Conservation (phyloP, 2,888 invertebrate genomes). For the Flexamia atlantica region DNA sequence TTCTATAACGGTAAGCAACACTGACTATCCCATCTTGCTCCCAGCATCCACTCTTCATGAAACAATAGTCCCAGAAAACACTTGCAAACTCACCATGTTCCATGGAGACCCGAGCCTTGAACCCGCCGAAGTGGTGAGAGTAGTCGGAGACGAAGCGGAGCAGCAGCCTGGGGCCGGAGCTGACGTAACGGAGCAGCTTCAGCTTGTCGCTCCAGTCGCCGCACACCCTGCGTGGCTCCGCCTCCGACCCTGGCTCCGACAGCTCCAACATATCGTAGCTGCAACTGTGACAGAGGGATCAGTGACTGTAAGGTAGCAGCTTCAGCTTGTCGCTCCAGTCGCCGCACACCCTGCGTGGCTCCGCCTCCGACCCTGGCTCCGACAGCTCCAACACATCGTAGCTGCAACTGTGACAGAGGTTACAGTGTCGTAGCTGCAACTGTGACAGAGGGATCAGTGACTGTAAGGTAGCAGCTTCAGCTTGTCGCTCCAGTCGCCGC, state of each 20-base stretch:
- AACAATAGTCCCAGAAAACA: neutral
- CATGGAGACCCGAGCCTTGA: slow-evolving; percentile 84
- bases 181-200: slow-evolving; percentile 84
- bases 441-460: neutral
- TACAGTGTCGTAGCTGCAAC: slow-evolving; percentile 79
- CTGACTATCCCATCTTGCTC: no score
- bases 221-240: slow-evolving; percentile 75
- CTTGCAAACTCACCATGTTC: slow-evolving; percentile 81
- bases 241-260: slow-evolving; percentile 60
- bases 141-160: slow-evolving; percentile 87
- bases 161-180: slow-evolving; percentile 79
- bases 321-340: slow-evolving; percentile 89
- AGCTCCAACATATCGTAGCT: slow-evolving; percentile 81
- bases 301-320: slow-evolving; percentile 78
- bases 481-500: slow-evolving; percentile 88
- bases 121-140: slow-evolving; percentile 86
- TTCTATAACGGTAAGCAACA: no score
- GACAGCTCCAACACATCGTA: slow-evolving; percentile 79
- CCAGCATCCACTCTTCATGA: neutral
- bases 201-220: slow-evolving; percentile 90
- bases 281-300: slow-evolving; percentile 78
- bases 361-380: slow-evolving; percentile 47
- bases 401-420: slow-evolving; percentile 80
- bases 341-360: slow-evolving; percentile 78
- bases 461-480: slow-evolving; percentile 83